Percentiles rank a stretch among this genome's conserved stretches.
Evolutionary conservation across 2,113 vertebrate genomes (phyloP).

Genomic region (Ovis canadensis): DNA sequence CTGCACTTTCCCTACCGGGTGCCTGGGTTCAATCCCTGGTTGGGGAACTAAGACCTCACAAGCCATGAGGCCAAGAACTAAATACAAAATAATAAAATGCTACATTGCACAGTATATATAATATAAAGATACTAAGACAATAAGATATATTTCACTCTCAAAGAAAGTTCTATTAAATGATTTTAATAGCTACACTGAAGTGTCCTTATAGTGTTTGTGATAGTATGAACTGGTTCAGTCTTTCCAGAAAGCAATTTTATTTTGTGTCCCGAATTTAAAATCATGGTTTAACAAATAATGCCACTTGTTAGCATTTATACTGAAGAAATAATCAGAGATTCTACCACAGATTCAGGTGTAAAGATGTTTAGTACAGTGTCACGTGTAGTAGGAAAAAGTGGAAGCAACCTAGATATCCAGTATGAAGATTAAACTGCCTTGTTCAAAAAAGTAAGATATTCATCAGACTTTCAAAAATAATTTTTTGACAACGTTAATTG

Average conservation of each 20-base stretch:
- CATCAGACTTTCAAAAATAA: background rate
- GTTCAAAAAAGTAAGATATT: background rate
- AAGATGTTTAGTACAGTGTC: background rate
- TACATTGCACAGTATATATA: background rate
- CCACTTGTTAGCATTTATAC: background rate
- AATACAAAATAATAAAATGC: background rate
- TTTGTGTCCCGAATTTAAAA: background rate
- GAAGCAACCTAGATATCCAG: background rate
- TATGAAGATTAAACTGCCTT: background rate
- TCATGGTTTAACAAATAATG: background rate
- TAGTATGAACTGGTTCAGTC: background rate
- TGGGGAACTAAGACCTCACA: background rate
- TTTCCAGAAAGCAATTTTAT: background rate
- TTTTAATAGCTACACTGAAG: background rate
- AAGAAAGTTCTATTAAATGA: background rate
- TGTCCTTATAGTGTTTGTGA: background rate
- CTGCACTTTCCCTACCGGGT: background rate
- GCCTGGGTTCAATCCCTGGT: background rate
- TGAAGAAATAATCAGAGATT: background rate
- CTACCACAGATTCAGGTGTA: background rate
- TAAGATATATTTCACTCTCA: background rate
- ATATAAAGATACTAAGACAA: background rate
- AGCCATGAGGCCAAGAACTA: background rate
- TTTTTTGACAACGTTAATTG: background rate
- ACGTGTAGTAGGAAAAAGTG: background rate